Conservation (phyloP, 2,113 vertebrate species). For the Apeltes quadracus region DNA sequence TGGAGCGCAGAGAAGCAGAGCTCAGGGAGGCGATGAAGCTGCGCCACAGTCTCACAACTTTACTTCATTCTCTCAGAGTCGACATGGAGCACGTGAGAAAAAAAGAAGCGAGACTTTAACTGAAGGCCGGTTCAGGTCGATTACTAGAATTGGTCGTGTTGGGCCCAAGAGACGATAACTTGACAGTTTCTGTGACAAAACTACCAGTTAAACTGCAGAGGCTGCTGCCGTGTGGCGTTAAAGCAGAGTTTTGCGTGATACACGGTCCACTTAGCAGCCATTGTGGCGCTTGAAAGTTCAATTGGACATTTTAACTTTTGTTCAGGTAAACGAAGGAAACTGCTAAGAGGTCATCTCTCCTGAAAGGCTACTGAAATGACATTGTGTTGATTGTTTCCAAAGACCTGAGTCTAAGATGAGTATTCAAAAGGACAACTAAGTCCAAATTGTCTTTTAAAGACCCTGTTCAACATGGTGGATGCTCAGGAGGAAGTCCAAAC, state of each 20-base stretch:
- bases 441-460: slow-evolving; percentile 46
- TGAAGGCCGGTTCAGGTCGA: neutral
- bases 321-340: neutral
- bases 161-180: neutral
- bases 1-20: slow-evolving; percentile 80
- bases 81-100: slow-evolving; percentile 73
- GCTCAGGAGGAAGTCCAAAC: slow-evolving; percentile 13
- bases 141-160: neutral
- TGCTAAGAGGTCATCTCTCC: neutral
- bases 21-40: slow-evolving; percentile 78
- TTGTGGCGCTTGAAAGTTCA: neutral
- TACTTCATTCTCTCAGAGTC: slow-evolving; percentile 71
- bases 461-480: slow-evolving; percentile 26
- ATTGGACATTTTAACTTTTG: neutral
- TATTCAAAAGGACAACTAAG: neutral
- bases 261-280: neutral
- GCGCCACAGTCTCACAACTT: slow-evolving; percentile 71
- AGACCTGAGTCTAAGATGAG: neutral
- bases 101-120: neutral
- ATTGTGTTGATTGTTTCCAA: neutral
- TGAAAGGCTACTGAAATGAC: neutral
- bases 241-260: neutral
- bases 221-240: neutral
- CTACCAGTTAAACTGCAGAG: neutral
- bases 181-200: neutral